phyloP scores from a whole-genome alignment of 2,888 invertebrate genomes.

The Aphidius colemani region DNA sequence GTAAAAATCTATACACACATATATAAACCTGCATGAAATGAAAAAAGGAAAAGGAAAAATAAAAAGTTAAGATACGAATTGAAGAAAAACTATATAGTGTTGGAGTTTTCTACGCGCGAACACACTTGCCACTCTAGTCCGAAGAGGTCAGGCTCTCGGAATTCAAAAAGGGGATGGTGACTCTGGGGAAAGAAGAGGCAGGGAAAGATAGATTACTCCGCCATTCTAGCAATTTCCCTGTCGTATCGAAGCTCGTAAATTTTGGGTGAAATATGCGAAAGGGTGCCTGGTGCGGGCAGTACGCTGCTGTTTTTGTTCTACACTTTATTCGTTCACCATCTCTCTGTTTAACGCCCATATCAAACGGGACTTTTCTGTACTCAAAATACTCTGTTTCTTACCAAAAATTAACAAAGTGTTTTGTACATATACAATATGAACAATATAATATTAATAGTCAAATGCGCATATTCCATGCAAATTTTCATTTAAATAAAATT shows the following conservation, averaged over 20 bases:
- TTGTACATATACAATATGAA: no score
- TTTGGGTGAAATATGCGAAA: constrained; percentile 80
- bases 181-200: constrained; percentile 50
- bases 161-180: constrained; percentile 45
- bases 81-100: constrained; percentile 13
- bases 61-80: constrained; percentile 33
- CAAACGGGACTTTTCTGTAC: constrained; percentile 20
- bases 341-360: constrained; percentile 17
- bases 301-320: constrained; percentile 54
- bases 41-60: constrained; percentile 26
- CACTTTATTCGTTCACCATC: constrained; percentile 33
- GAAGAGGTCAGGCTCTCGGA: constrained; percentile 35
- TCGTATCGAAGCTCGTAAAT: constrained; percentile 89
- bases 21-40: constrained; percentile 29
- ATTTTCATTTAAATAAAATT: neutral
- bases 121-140: constrained; percentile 20
- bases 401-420: no score
- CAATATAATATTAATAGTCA: no score
- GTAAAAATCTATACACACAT: no score
- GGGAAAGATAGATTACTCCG: constrained; percentile 83
- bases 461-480: neutral
- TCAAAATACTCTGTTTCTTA: no score
- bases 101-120: constrained; percentile 3
- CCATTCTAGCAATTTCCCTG: constrained; percentile 93
- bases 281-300: constrained; percentile 61